Conservation (phyloP, 2,797 vertebrate species). For the Xyrichtys novacula region DNA sequence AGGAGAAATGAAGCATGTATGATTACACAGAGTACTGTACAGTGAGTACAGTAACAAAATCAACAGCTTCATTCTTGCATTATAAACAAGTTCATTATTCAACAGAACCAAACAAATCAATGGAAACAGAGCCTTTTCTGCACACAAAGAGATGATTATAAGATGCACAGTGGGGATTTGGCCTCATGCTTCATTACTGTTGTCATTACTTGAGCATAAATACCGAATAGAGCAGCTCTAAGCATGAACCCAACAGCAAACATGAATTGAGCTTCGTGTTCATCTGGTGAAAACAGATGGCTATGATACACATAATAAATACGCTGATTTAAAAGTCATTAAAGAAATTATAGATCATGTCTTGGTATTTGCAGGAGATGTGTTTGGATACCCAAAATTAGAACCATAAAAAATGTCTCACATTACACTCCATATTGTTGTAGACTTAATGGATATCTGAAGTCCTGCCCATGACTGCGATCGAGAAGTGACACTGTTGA, state of each 20-base stretch:
- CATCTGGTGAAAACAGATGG: not conserved
- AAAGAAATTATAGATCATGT: too few species aligned
- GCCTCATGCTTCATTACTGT: not conserved
- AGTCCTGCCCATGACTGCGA: too few species aligned
- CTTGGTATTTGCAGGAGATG: too few species aligned
- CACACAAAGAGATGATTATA: not conserved
- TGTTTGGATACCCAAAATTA: too few species aligned
- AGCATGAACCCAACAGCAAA: not conserved
- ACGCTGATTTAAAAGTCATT: too few species aligned
- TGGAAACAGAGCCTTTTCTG: not conserved
- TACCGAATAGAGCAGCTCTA: not conserved
- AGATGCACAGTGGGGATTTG: not conserved
- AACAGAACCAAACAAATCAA: not conserved
- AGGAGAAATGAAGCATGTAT: not conserved
- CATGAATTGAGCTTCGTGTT: not conserved
- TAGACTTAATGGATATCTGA: too few species aligned
- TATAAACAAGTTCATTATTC: slow-evolving; percentile 2
- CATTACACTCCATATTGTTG: too few species aligned
- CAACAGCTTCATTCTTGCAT: not conserved
- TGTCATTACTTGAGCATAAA: not conserved
- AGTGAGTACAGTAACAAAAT: not conserved
- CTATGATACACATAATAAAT: too few species aligned
- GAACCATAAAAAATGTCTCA: too few species aligned
- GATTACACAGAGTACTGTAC: not conserved
- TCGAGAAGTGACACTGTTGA: too few species aligned